Evolutionary conservation across 2,113 vertebrate genomes (phyloP).

Genomic region (Pelodiscus sinensis): DNA sequence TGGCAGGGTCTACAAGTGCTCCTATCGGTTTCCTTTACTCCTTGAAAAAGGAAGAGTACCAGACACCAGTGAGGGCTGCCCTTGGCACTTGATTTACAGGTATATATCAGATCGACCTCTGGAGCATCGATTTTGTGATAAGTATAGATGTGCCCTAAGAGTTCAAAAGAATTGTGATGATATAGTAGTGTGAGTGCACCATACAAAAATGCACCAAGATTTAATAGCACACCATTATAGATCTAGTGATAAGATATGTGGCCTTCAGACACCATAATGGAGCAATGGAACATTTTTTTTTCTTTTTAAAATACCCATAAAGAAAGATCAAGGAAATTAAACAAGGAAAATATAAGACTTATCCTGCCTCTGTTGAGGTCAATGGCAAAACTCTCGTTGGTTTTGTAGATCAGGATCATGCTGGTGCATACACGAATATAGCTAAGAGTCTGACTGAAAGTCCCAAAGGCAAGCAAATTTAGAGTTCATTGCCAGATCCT

Average conservation of each 20-base stretch:
- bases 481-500: background rate
- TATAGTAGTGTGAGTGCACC: background rate
- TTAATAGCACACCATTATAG: background rate
- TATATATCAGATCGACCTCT: too few relatives aligned
- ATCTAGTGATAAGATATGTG: background rate
- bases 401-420: background rate
- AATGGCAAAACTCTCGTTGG: background rate
- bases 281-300: background rate
- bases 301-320: background rate
- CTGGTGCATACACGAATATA: background rate
- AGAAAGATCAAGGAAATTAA: background rate
- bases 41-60: too few relatives aligned
- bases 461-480: background rate
- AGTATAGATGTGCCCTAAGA: too few relatives aligned
- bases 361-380: background rate
- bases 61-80: too few relatives aligned
- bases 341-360: background rate
- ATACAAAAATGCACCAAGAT: background rate
- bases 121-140: too few relatives aligned
- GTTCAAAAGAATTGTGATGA: fast-evolving
- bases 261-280: background rate
- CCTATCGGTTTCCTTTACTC: too few relatives aligned
- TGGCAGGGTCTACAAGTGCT: too few relatives aligned
- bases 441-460: background rate
- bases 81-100: too few relatives aligned